phyloP scores from a whole-genome alignment of 2,797 vertebrate species.

The Rhynchonycteris naso region DNA sequence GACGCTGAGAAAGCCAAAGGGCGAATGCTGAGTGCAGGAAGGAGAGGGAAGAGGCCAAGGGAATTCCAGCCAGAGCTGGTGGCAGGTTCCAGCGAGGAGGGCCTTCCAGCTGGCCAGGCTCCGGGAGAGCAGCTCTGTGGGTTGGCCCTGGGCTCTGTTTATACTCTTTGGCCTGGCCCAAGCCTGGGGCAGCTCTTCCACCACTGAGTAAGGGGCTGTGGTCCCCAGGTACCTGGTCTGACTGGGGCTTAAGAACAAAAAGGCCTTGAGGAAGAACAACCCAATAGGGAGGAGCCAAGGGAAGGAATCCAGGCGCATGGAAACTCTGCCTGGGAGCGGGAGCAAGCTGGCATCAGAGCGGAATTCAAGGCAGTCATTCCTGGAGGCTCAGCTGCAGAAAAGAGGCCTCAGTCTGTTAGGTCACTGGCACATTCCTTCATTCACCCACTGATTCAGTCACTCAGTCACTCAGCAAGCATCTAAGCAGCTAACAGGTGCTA shows the following conservation, averaged over 20 bases:
- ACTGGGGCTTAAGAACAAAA: neutral
- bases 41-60: conserved; percentile 72
- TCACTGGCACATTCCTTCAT: conserved; percentile 1
- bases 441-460: neutral
- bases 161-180: neutral
- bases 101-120: conserved; percentile 80
- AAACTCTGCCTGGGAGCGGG: conserved; percentile 61
- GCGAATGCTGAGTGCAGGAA: conserved; percentile 37
- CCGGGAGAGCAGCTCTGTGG: neutral
- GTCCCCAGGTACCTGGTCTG: neutral
- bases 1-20: conserved; percentile 71
- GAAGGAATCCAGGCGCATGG: conserved; percentile 52
- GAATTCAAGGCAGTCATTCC: conserved; percentile 44
- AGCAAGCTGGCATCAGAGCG: neutral
- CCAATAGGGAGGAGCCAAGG: conserved; percentile 44
- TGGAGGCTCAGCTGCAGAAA: conserved; percentile 39
- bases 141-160: conserved; percentile 26
- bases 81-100: conserved; percentile 79
- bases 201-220: neutral
- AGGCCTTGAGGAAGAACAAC: neutral
- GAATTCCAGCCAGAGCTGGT: conserved; percentile 80
- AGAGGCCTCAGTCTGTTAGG: neutral
- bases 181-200: neutral
- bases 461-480: conserved; percentile 15
- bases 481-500: neutral